Conservation (phyloP, 2,113 vertebrate genomes). For the Pseudopipra pipra region DNA sequence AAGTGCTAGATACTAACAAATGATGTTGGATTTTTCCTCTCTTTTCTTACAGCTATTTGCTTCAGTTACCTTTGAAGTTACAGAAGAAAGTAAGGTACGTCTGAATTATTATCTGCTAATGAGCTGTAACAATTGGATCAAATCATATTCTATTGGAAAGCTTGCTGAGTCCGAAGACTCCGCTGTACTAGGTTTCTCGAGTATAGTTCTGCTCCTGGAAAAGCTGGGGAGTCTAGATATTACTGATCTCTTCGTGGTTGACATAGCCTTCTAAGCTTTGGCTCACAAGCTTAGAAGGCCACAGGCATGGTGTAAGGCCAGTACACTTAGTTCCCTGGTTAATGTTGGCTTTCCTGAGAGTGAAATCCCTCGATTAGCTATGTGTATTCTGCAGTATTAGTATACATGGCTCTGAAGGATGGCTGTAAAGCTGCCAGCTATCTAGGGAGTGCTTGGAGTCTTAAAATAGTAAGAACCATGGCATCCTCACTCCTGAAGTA, state of each 20-base stretch:
- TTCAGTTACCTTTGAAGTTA: conserved; percentile 87
- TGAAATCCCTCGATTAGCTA: neutral
- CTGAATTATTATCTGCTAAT: neutral
- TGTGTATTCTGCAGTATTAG: neutral
- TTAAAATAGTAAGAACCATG: neutral
- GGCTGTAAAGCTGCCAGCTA: neutral
- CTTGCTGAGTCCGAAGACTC: neutral
- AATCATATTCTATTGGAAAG: neutral
- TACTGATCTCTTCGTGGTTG: neutral
- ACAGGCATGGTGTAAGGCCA: neutral
- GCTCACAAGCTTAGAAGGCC: neutral
- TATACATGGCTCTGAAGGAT: neutral
- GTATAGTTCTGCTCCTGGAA: neutral
- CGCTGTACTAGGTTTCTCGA: neutral
- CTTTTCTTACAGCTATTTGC: conserved; percentile 83
- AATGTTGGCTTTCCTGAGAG: neutral
- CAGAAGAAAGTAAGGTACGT: conserved; percentile 88
- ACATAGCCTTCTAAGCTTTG: neutral
- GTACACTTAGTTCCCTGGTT: neutral
- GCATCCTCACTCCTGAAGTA: neutral
- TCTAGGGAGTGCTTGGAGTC: neutral
- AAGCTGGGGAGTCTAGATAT: neutral
- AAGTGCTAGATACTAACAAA: neutral
- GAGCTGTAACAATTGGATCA: neutral
- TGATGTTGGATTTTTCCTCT: neutral